Percentiles rank a stretch among this genome's conserved stretches.
Evolutionary conservation across 2,797 vertebrate genomes (phyloP).

Genomic region (Stomatorhinus walkeri): DNA sequence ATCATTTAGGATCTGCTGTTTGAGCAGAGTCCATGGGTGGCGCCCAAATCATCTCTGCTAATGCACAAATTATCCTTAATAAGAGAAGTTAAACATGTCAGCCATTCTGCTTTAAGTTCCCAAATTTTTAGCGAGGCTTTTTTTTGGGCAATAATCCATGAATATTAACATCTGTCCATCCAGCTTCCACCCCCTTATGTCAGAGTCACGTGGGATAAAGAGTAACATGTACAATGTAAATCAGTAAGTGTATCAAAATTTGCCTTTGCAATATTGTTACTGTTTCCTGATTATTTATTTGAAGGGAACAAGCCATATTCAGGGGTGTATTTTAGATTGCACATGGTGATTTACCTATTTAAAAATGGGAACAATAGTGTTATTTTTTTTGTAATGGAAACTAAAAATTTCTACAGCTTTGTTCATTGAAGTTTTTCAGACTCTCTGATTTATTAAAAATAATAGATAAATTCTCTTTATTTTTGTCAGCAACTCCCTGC

Average conservation of each 20-base stretch:
- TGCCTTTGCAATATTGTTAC: neutral
- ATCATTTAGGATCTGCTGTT: conserved; percentile 66
- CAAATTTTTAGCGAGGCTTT: conserved; percentile 8
- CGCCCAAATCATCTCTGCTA: conserved; percentile 46
- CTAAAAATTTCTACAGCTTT: neutral
- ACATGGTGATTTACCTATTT: neutral
- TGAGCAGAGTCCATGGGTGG: conserved; percentile 58
- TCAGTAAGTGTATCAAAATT: neutral
- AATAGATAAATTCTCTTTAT: neutral
- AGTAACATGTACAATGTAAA: neutral
- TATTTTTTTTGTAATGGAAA: neutral
- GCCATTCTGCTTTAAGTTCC: conserved; percentile 35
- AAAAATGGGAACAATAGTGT: neutral
- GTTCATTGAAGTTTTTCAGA: neutral
- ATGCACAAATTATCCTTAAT: conserved; percentile 48
- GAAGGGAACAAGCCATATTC: neutral
- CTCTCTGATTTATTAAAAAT: neutral
- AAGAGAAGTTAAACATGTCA: conserved; percentile 50
- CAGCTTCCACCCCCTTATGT: neutral
- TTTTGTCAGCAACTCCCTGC: neutral
- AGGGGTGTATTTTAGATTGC: neutral
- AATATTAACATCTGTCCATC: neutral
- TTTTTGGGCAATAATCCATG: neutral
- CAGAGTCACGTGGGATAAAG: neutral
- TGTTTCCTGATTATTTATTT: neutral